Evolutionary conservation across 2,113 vertebrate species (phyloP), one percentile per base, ranked within the genome.

Genomic region (Gadus chalcogrammus): DNA sequence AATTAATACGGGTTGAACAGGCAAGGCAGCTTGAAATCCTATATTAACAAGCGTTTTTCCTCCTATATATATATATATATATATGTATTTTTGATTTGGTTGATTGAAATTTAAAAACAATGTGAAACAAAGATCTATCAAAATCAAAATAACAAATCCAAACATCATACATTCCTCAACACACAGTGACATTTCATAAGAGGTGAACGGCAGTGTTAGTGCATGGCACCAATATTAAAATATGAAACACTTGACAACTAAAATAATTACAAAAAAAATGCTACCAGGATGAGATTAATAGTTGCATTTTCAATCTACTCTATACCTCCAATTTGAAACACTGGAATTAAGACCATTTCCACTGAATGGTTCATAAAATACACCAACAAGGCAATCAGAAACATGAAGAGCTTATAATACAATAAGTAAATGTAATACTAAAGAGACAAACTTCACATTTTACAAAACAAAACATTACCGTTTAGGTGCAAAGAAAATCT

Each of bases 151-250:
- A 5, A 48, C 42, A 48, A 48, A 48, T 13, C 42, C 42, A 48
- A 48, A 48, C 42, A 48, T 48, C 42, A 48, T 48, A 48, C 8
- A 48, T 48, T 11, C 42, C 11, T 48, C 12, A 13, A 7, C 42
- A 20, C 70, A 20, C 70, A 17, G 72, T 48, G 42, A 63, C 1
- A 71, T 59, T 24, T 61, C 12, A 65, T 68, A 16, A 73, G 15
- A 76, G 1, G 61, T 79, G 74, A 82, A 79, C 71, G 67, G 64
- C 70, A 82, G 48, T 58, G 27, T 2, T 20, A 79, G 78, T 90
- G 84, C 89, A 90, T 74, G 69, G 87, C 86, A 90, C 87, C 83
- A 78, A 67, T 87, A 88, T 78, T 52, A 75, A 18, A 73, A 79
- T 79, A 66, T 8, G 55, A 74, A 81, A 84, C 65, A 62, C 11